Evolutionary conservation across 1,140 invertebrate genomes (phyloP).

Genomic region (Lepidurus packardi): DNA sequence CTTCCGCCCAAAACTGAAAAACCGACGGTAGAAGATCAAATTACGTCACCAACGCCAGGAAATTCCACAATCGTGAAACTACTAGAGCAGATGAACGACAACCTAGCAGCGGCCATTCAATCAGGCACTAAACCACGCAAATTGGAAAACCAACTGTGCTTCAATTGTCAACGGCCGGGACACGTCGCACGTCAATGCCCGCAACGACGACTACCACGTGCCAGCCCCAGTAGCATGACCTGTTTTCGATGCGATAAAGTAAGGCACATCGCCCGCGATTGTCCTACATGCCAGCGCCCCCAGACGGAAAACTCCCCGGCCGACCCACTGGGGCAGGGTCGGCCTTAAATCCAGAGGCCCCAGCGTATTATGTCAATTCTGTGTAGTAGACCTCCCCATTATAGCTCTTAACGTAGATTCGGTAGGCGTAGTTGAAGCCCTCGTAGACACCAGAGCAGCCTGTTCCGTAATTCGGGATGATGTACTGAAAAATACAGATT

Average conservation of each 20-base stretch:
- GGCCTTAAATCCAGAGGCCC: too few species aligned
- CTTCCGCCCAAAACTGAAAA: not conserved
- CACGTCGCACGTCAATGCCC: not conserved
- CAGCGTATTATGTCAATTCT: not conserved
- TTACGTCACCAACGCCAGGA: not conserved
- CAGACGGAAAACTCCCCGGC: not conserved
- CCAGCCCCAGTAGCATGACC: constrained; percentile 38
- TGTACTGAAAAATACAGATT: not conserved
- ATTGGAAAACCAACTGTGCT: not conserved
- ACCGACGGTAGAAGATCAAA: not conserved
- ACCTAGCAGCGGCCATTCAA: not conserved
- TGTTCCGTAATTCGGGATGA: constrained; percentile 22
- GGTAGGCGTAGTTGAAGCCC: not conserved
- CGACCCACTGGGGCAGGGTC: too few species aligned
- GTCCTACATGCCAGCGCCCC: constrained; percentile 55
- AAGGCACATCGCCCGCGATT: constrained; percentile 80
- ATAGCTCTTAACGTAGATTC: not conserved
- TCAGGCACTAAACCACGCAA: not conserved
- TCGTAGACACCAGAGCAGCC: constrained; percentile 20
- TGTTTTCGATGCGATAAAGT: constrained; percentile 84
- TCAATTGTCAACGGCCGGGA: not conserved
- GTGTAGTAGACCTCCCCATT: not conserved
- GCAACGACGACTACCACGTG: not conserved
- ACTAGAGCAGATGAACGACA: not conserved
- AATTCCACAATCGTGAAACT: not conserved